phyloP scores from a whole-genome alignment of 2,888 invertebrate genomes.

The Podabrus alpinus region DNA sequence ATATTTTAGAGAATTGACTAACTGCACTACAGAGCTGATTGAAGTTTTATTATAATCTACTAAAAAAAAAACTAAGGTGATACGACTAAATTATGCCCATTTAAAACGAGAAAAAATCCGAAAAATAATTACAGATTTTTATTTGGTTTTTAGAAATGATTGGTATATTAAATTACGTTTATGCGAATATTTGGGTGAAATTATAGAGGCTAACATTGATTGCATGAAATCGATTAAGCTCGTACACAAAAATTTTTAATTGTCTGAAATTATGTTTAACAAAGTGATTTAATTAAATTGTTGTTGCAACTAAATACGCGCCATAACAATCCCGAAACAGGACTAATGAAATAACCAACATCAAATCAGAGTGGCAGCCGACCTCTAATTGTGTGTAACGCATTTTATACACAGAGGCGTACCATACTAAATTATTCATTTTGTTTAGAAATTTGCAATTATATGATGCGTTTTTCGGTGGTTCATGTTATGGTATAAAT shows the following conservation, averaged over 20 bases:
- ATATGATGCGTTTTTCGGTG: too few relatives aligned
- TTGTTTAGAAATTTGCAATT: neutral
- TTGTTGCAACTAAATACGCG: constrained; percentile 37
- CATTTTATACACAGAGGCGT: constrained; percentile 28
- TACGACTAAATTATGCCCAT: too few relatives aligned
- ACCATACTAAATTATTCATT: neutral
- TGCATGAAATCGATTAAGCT: neutral
- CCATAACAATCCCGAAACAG: constrained; percentile 38
- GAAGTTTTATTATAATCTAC: too few relatives aligned
- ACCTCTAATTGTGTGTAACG: constrained; percentile 36
- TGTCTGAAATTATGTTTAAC: constrained; percentile 16
- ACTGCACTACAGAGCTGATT: too few relatives aligned
- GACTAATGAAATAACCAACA: constrained; percentile 39
- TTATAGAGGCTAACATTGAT: neutral
- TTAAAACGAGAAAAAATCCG: neutral
- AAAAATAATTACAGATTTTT: neutral
- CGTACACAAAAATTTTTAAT: neutral
- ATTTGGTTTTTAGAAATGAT: neutral
- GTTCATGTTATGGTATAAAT: too few relatives aligned
- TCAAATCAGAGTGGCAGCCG: constrained; percentile 37
- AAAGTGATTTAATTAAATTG: constrained; percentile 39
- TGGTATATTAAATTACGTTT: neutral
- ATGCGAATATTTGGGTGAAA: neutral
- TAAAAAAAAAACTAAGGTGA: too few relatives aligned
- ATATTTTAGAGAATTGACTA: neutral